Evolutionary conservation across 1,140 invertebrate species (phyloP).

Genomic region (Olivierus martensii): DNA sequence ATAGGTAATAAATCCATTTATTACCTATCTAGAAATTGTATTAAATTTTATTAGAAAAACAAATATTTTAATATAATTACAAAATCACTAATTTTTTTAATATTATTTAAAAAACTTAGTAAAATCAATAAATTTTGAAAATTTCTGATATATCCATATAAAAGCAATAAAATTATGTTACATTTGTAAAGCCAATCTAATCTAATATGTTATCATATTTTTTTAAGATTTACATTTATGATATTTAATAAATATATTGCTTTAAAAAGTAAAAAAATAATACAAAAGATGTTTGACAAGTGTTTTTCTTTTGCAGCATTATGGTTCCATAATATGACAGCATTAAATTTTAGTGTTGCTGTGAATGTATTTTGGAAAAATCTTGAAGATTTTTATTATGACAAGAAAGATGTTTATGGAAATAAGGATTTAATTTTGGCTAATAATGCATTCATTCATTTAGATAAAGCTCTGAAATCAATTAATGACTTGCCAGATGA

Average conservation of each 20-base stretch:
- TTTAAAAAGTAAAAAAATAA: not conserved
- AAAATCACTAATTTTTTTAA: too few species aligned
- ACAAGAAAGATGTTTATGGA: conserved; percentile 42
- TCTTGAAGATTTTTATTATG: conserved; percentile 29
- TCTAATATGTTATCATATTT: too few species aligned
- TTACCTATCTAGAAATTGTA: too few species aligned
- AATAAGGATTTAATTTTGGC: conserved; percentile 40
- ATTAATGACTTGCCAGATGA: conserved; percentile 36
- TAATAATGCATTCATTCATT: conserved; percentile 32
- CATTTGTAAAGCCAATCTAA: too few species aligned
- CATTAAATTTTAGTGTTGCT: conserved; percentile 38
- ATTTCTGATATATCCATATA: too few species aligned
- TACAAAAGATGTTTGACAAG: not conserved
- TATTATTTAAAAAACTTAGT: too few species aligned
- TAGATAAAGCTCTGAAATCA: conserved; percentile 35
- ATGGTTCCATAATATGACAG: conserved; percentile 46
- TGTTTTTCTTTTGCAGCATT: conserved; percentile 29
- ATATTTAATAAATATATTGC: not conserved
- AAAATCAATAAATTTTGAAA: too few species aligned
- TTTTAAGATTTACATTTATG: too few species aligned
- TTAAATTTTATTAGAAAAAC: too few species aligned
- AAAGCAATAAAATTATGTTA: too few species aligned
- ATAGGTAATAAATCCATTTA: too few species aligned
- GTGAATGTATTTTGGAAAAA: conserved; percentile 45
- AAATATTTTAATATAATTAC: too few species aligned